Evolutionary conservation across 1,140 invertebrate species (phyloP).

Genomic region (Rhopalosiphum maidis): DNA sequence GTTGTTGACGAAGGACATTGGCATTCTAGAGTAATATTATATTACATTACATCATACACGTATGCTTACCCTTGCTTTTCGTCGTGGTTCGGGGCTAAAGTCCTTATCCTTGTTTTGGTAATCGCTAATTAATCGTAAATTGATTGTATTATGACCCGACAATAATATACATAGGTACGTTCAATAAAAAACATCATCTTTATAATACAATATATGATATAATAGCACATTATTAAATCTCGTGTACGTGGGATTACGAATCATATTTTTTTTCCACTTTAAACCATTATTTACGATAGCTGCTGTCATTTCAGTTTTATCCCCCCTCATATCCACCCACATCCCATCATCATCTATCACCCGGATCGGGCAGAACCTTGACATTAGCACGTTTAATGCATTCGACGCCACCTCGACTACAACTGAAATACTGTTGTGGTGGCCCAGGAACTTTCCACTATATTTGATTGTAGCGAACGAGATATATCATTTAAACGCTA

Average conservation of each 20-base stretch:
- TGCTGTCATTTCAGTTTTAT: background rate
- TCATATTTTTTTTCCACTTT: background rate
- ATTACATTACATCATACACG: too few species aligned
- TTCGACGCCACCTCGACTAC: background rate
- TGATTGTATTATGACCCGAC: background rate
- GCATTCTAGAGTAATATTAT: slow-evolving; percentile 5
- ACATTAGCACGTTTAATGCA: slow-evolving; percentile 42
- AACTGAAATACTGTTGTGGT: background rate
- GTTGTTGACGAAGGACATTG: slow-evolving; percentile 31
- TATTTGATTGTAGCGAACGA: background rate
- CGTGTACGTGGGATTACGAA: slow-evolving; percentile 22
- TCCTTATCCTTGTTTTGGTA: slow-evolving; percentile 52
- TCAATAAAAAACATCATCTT: background rate
- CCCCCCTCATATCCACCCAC: background rate
- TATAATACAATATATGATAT: background rate
- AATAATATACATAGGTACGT: background rate
- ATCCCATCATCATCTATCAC: background rate
- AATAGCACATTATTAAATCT: background rate
- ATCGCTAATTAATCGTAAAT: slow-evolving; percentile 52
- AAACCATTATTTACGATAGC: background rate
- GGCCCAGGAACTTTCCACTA: background rate
- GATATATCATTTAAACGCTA: background rate
- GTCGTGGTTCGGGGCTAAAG: slow-evolving; percentile 38
- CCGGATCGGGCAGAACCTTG: background rate
- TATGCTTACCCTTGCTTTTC: slow-evolving; percentile 34